Conservation (phyloP, 2,888 invertebrate genomes). For the Nomada hirtipes region DNA sequence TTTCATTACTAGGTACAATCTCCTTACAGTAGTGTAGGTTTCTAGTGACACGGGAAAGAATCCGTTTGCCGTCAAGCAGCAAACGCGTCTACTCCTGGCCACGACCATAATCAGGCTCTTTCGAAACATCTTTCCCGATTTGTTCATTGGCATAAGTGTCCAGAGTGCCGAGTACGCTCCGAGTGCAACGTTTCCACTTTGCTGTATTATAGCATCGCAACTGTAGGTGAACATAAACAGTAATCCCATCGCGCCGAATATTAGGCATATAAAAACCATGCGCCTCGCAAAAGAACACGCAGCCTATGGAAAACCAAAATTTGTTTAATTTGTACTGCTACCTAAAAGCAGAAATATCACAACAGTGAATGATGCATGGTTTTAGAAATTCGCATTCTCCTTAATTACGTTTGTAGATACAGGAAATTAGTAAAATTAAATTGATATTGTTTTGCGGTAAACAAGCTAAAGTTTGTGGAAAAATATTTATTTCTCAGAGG, state of each 20-base stretch:
- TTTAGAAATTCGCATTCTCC: background rate
- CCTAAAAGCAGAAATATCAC: background rate
- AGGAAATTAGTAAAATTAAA: too few relatives aligned
- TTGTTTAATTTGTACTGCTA: background rate
- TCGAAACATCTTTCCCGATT: conserved; percentile 31
- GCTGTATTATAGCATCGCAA: conserved; percentile 12
- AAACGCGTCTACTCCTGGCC: conserved; percentile 50
- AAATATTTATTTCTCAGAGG: too few relatives aligned
- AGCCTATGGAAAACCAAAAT: conserved; percentile 18
- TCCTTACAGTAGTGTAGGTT: conserved; percentile 56
- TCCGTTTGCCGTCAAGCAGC: conserved; percentile 49
- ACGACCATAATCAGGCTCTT: conserved; percentile 56
- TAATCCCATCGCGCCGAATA: background rate
- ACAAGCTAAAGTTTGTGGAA: too few relatives aligned
- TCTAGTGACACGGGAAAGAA: conserved; percentile 57
- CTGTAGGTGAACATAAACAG: conserved; percentile 46
- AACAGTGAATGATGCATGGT: background rate
- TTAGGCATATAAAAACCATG: conserved; percentile 12
- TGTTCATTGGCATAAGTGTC: conserved; percentile 7
- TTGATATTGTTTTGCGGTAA: too few relatives aligned
- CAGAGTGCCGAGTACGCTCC: conserved; percentile 7
- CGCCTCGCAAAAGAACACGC: background rate
- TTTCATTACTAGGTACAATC: too few relatives aligned
- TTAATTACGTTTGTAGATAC: background rate
- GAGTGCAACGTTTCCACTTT: conserved; percentile 10